Conservation (phyloP, 2,113 vertebrate genomes). For the Perca schrenkii region DNA sequence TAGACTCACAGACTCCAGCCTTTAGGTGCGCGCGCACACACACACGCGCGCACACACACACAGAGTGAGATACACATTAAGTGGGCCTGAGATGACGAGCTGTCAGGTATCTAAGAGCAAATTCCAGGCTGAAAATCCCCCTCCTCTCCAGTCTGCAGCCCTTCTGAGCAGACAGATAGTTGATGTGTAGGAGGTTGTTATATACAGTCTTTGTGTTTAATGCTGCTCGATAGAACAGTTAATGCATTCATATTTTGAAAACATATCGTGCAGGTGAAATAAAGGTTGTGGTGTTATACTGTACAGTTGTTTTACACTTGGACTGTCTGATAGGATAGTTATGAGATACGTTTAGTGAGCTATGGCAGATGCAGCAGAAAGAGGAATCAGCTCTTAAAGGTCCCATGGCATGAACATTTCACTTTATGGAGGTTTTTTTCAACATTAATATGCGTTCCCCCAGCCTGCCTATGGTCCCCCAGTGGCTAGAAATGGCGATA, state of each 20-base stretch:
- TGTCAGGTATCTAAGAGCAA: conserved; percentile 63
- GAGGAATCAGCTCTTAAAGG: neutral
- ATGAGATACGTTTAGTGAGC: neutral
- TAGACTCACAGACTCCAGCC: conserved; percentile 10
- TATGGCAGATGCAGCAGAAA: neutral
- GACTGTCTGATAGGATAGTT: neutral
- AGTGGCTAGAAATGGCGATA: too few relatives aligned
- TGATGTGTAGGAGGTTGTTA: conserved; percentile 5
- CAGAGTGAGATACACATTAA: neutral
- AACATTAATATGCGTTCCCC: too few relatives aligned
- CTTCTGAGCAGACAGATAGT: conserved; percentile 11
- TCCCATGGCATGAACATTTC: too few relatives aligned
- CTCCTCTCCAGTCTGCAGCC: conserved; percentile 11
- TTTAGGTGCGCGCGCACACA: neutral
- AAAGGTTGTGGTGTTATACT: neutral
- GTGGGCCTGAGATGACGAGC: conserved; percentile 18
- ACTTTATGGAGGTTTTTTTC: too few relatives aligned
- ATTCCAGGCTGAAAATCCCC: conserved; percentile 60
- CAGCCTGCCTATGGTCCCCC: too few relatives aligned
- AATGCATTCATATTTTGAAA: neutral
- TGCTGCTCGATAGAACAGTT: neutral
- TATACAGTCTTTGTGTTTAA: neutral
- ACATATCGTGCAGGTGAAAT: neutral
- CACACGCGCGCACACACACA: conserved; percentile 10
- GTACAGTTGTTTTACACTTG: neutral